phyloP scores from a whole-genome alignment of 2,888 invertebrate species.

The Erpobdella octoculata region DNA sequence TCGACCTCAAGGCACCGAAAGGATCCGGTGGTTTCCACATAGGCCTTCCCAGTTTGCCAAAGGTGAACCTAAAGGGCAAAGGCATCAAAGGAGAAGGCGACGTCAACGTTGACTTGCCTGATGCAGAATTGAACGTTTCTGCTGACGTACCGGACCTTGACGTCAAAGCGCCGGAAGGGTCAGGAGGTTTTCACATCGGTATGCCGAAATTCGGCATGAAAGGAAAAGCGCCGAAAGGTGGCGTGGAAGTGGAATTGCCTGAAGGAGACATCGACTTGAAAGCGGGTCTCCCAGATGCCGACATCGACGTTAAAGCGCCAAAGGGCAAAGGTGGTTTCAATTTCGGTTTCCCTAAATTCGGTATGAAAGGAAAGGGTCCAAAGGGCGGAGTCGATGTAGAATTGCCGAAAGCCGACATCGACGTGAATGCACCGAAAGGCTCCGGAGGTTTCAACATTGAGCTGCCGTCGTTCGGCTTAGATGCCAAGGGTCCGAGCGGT shows the following conservation, averaged over 20 bases:
- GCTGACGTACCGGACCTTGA: conserved; percentile 22
- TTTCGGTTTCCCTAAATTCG: not conserved
- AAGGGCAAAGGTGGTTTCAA: conserved; percentile 22
- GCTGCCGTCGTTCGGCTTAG: conserved; percentile 5
- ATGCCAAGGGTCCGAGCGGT: conserved; percentile 14
- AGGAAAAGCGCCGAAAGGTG: conserved; percentile 15
- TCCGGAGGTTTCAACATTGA: conserved; percentile 13
- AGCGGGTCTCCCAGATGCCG: conserved; percentile 1
- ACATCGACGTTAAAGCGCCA: conserved; percentile 2
- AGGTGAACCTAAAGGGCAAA: conserved; percentile 14
- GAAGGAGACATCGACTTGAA: conserved; percentile 5
- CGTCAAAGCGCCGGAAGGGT: conserved; percentile 22
- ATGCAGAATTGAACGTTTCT: not conserved
- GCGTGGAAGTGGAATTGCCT: not conserved
- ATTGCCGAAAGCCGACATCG: not conserved
- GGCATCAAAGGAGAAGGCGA: conserved; percentile 14
- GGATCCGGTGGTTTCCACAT: not conserved
- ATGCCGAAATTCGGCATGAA: conserved; percentile 20
- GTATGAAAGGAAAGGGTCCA: conserved; percentile 25
- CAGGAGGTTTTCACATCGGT: conserved; percentile 22
- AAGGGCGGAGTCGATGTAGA: conserved; percentile 7
- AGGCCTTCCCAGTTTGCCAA: conserved; percentile 11
- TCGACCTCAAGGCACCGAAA: not conserved
- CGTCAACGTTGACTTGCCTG: conserved; percentile 4
- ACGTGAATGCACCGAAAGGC: not conserved